phyloP scores from a whole-genome alignment of 2,888 invertebrate species.

The Zhuqinia jingwanae region DNA sequence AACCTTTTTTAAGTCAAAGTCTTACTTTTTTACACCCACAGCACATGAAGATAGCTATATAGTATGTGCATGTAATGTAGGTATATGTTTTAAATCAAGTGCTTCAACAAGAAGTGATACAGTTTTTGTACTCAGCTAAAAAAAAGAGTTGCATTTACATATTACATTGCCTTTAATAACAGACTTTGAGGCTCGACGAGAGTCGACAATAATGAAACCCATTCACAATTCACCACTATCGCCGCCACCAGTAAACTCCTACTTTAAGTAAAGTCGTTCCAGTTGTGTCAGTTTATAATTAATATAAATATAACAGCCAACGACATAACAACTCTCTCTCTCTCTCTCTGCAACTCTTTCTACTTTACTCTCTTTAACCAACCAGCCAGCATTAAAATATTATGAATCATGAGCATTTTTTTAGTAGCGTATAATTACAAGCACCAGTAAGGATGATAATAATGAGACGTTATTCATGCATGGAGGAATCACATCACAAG shows the following conservation, averaged over 20 bases:
- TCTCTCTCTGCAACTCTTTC: too few species aligned
- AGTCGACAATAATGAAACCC: too few species aligned
- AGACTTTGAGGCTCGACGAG: background rate
- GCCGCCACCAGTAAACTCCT: background rate
- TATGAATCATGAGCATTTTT: background rate
- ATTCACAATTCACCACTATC: background rate
- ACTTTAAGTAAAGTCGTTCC: conserved; percentile 13
- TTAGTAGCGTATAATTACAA: conserved; percentile 35
- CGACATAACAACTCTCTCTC: conserved; percentile 13
- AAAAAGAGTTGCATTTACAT: background rate
- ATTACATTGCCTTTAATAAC: background rate
- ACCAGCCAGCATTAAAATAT: background rate
- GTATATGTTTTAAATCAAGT: too few species aligned
- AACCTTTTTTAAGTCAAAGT: too few species aligned
- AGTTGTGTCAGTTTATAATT: conserved; percentile 62
- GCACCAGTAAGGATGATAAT: conserved; percentile 3
- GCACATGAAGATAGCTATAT: too few species aligned
- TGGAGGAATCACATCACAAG: background rate
- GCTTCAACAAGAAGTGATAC: too few species aligned
- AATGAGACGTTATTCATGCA: conserved; percentile 24
- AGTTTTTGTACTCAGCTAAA: too few species aligned
- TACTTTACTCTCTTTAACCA: too few species aligned
- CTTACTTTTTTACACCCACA: too few species aligned
- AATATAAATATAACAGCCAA: conserved; percentile 50
- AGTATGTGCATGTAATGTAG: too few species aligned